Evolutionary conservation across 64 coral and sea anemone genomes (phyloP).

Genomic region (Catalaphyllia jardinei): DNA sequence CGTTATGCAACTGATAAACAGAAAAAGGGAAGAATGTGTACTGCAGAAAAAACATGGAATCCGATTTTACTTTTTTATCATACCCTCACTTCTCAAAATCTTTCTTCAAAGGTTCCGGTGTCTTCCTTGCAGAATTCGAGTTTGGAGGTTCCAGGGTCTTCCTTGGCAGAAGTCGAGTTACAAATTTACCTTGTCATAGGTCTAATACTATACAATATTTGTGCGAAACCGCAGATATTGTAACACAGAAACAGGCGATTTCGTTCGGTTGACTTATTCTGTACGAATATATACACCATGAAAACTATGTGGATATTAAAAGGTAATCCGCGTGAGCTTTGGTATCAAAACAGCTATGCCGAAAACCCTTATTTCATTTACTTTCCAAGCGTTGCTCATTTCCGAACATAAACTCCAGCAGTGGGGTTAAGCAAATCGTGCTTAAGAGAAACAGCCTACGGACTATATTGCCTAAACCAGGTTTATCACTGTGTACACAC

Average conservation of each 20-base stretch:
- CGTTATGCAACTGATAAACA: background rate
- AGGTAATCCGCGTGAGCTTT: constrained; percentile 28
- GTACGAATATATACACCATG: background rate
- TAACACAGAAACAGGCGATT: background rate
- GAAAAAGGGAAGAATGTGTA: background rate
- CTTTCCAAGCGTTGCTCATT: constrained; percentile 6
- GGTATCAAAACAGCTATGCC: background rate
- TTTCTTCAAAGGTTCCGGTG: background rate
- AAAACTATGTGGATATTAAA: constrained; percentile 27
- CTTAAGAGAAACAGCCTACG: background rate
- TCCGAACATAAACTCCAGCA: constrained; percentile 29
- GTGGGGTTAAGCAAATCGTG: constrained; percentile 37
- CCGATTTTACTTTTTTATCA: background rate
- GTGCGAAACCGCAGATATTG: background rate
- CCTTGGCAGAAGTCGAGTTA: no score
- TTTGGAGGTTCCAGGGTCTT: background rate
- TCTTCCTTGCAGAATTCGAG: background rate
- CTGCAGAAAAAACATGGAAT: background rate
- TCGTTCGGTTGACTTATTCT: background rate
- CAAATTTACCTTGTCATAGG: background rate
- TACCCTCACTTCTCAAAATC: background rate
- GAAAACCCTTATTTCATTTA: constrained; percentile 33
- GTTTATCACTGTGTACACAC: constrained; percentile 53
- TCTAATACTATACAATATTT: no score
- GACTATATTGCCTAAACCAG: constrained; percentile 23